Base-by-base conservation (phyloP, 2,888 invertebrate genomes). In the Diadegma fenestrale region DNA sequence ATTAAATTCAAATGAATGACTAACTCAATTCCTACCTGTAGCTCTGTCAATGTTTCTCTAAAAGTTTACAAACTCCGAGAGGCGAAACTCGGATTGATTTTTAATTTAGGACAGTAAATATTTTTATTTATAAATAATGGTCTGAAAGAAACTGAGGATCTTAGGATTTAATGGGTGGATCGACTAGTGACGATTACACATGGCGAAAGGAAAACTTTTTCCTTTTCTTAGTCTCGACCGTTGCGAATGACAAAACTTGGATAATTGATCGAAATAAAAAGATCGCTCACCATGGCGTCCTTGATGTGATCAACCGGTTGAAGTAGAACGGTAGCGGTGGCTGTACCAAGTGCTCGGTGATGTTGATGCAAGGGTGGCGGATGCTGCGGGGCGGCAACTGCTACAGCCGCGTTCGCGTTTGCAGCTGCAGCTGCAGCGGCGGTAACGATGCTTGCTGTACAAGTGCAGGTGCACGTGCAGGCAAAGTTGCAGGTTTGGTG, bases 241-340 rank as follows among this genome's bases (percentile, higher is more conserved):
- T 54, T 54, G 8, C 0, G 17, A 54, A 54, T 22, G 22, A 12
- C 22, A 2, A 41, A 8, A 43, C 12, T 10, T 19, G 1, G 33
- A 48, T 30, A 45, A 26, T 37, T 19, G 0, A 43, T 43, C 14
- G 61, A 14, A 19, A 58, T 22, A 33, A 33, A 19, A 17, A 26
- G 6, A 41, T 64, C 41, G 89, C 94, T 93, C 91, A 94, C 94
- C 94, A 94, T 94, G 88, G 92, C 92, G 91, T 93, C 93, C 90
- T 94, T 94, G 92, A 93, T 89, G 89, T 92, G 93, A 88, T 93
- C 93, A 69, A 93, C 92, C 78, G 94, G 93, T 88, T 93, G 93
- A 71, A 94, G 92, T 37, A 94, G 90, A 73, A 94, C 92, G 61
- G 93, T 91, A 85, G 92, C 89, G 76, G 92, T 89, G 37, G 92